Evolutionary conservation across 2,797 vertebrate species (phyloP).

Genomic region (Ibycter americanus): DNA sequence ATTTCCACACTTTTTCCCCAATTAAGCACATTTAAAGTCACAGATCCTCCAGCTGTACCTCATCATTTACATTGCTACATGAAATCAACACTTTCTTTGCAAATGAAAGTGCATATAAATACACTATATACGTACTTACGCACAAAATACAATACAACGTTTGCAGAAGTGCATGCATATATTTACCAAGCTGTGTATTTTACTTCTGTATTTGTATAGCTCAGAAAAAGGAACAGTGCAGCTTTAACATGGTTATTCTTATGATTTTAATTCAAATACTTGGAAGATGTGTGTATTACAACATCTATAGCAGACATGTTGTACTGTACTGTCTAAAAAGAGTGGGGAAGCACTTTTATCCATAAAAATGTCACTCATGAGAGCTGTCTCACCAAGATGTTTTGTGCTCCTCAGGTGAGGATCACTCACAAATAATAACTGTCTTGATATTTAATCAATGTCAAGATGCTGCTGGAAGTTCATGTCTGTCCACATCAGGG

Average conservation of each 20-base stretch:
- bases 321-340: background rate
- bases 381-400: background rate
- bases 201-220: background rate
- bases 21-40: background rate
- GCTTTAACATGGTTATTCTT: background rate
- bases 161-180: background rate
- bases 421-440: background rate
- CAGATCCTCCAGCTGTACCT: background rate
- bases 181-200: background rate
- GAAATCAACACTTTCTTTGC: background rate
- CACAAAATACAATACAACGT: fast-evolving
- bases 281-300: background rate
- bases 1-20: background rate
- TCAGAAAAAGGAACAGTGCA: background rate
- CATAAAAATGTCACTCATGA: background rate
- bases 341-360: background rate
- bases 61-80: background rate
- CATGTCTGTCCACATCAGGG: background rate
- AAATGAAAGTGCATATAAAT: background rate
- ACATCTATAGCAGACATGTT: fast-evolving
- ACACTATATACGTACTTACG: fast-evolving
- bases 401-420: background rate
- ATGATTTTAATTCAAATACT: background rate
- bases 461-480: background rate
- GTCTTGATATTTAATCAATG: background rate